A percentile compares a stretch with the other conserved stretches of the same genome.
Evolutionary conservation across 2,797 vertebrate species (phyloP).

Genomic region (Vultur gryphus): DNA sequence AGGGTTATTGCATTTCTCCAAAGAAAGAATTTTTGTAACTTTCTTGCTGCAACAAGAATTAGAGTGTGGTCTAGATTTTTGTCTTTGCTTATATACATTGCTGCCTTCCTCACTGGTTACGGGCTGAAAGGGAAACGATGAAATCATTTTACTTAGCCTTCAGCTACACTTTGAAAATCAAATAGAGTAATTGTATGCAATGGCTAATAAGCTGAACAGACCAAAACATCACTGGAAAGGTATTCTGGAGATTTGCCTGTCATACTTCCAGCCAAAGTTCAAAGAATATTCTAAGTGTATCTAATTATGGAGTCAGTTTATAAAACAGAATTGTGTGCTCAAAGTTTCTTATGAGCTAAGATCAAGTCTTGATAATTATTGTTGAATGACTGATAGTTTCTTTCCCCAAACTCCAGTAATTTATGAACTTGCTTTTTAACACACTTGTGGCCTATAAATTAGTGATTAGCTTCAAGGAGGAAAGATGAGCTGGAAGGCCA

Average conservation of each 20-base stretch:
- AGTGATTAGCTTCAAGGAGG: background rate
- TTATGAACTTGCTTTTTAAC: slow-evolving; percentile 12
- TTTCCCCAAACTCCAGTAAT: background rate
- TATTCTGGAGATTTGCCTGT: background rate
- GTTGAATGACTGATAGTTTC: background rate
- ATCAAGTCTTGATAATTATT: background rate
- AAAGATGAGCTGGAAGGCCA: slow-evolving; percentile 27
- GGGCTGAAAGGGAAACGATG: background rate
- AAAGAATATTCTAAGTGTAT: background rate
- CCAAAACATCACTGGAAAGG: background rate
- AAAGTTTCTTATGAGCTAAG: background rate
- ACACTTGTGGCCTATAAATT: background rate
- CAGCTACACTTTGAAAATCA: background rate
- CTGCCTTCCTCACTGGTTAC: background rate
- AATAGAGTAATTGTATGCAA: background rate
- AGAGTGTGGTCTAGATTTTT: background rate
- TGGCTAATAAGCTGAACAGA: background rate
- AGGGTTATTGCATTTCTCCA: background rate
- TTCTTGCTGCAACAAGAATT: background rate
- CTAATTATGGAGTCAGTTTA: background rate
- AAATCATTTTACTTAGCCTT: background rate
- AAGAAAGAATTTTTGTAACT: background rate
- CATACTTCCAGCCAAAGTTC: background rate
- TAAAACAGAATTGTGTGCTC: background rate
- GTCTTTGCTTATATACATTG: background rate